Evolutionary conservation across 2,797 vertebrate genomes (phyloP), one percentile per base, ranked within the genome.

Genomic region (Bothrops alternatus): DNA sequence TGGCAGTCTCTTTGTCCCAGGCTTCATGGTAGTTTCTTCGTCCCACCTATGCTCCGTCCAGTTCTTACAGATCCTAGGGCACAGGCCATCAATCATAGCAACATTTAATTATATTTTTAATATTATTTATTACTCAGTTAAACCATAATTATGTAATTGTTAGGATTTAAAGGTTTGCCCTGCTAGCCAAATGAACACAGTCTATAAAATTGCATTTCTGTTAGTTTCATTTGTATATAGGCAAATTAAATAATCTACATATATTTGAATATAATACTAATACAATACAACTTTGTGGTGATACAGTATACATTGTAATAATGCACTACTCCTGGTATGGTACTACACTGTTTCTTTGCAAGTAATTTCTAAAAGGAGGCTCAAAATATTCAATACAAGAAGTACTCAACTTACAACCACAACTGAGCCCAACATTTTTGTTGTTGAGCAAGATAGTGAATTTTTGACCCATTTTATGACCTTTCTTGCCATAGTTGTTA

Each of bases 111-210:
- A 28, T 50, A 50, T 7, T 69, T 28, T 69, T 18, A 42, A 73
- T 25, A 90, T 12, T 42, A 6, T 57, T 91, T 69, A 37, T 6
- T 37, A 88, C 25, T 60, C 32, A 0, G 1, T 50, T 88, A 11
- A 91, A 58, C 20, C 0, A 0, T 25, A 26, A 25, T 42, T 90
- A 16, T 20, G 16, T 60, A 42, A 18, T 37, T 90, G n/a, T 10
- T 90, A 37, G 23, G 42, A 28, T 25, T 47, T 53, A 86, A 63
- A 63, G 58, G 25, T 23, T 23, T 37, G 53, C 47, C 90, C 2
- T 47, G n/a, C 16, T 58, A 26, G 37, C 37, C 47, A 61, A 86
- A 57, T 6, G 32, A 86, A 23, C 4, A 7, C 25, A 58, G 42
- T 63, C 42, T 65, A 37, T 37, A 4, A 87, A 65, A 91, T 55